Evolutionary conservation across 2,113 vertebrate species (phyloP).

Genomic region (Nerophis ophidion): DNA sequence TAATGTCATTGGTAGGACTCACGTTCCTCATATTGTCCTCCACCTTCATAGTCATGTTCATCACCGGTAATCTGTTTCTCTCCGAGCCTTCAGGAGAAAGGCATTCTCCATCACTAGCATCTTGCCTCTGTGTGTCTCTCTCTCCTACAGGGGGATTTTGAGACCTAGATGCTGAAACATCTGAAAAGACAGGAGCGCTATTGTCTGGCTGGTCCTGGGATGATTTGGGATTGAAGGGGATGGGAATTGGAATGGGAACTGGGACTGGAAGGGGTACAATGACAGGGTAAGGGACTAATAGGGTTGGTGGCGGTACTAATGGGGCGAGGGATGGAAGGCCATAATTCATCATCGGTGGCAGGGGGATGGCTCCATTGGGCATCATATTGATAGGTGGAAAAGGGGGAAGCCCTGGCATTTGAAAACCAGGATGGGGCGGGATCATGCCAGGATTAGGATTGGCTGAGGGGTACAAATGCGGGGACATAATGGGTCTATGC

Average conservation of each 20-base stretch:
- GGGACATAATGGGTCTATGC: constrained; percentile 91
- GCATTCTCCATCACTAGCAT: constrained; percentile 72
- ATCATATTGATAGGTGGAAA: constrained; percentile 94
- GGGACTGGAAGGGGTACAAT: constrained; percentile 95
- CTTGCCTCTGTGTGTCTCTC: constrained; percentile 77
- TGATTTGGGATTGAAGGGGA: constrained; percentile 85
- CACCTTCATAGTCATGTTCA: constrained; percentile 86
- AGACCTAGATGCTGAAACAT: constrained; percentile 74
- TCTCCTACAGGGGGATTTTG: constrained; percentile 61
- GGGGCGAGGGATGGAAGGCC: constrained; percentile 94
- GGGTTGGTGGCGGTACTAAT: constrained; percentile 91
- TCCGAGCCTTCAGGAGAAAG: constrained; percentile 77
- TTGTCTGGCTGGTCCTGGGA: constrained; percentile 83
- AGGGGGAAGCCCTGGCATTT: constrained; percentile 84
- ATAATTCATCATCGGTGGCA: constrained; percentile 95
- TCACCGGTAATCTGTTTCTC: constrained; percentile 74
- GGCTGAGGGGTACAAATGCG: constrained; percentile 85
- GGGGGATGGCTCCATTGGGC: constrained; percentile 87
- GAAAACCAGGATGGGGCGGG: constrained; percentile 82
- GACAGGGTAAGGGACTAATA: constrained; percentile 96
- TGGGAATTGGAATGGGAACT: constrained; percentile 94
- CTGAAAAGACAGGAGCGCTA: constrained; percentile 75
- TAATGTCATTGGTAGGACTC: constrained; percentile 66
- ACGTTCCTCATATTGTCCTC: constrained; percentile 75
- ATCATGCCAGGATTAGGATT: constrained; percentile 84